Percentiles rank a stretch among this genome's conserved stretches.
Evolutionary conservation across 2,113 vertebrate genomes (phyloP).

Genomic region (Leuciscus idus): DNA sequence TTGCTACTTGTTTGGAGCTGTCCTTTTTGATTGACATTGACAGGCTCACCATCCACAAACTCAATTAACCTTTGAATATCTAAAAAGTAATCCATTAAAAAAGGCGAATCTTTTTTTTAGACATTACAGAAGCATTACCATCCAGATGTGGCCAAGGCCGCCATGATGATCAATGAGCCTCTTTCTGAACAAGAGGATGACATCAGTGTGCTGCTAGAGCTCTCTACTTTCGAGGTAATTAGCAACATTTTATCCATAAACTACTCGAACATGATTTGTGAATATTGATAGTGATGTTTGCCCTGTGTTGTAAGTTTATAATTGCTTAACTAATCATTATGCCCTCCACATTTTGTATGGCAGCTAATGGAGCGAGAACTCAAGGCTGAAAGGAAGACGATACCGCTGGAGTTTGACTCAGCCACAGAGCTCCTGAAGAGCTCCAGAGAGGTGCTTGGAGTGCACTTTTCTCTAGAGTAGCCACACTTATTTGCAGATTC

Average conservation of each 20-base stretch:
- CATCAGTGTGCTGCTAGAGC: constrained; percentile 82
- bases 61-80: background rate
- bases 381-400: constrained; percentile 69
- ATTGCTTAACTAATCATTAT: background rate
- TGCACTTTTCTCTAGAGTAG: constrained; percentile 83
- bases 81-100: background rate
- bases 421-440: constrained; percentile 81
- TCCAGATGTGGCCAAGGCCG: constrained; percentile 87
- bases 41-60: background rate
- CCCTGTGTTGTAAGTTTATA: background rate
- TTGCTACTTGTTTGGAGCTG: background rate
- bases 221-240: constrained; percentile 82
- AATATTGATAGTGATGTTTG: background rate
- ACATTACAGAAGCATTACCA: constrained; percentile 91
- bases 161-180: constrained; percentile 78
- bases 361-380: constrained; percentile 90
- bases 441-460: constrained; percentile 74
- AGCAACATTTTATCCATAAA: background rate
- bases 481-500: background rate
- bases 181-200: constrained; percentile 81
- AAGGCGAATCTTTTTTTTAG: constrained; percentile 64
- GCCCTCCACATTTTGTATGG: background rate
- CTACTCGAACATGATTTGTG: background rate
- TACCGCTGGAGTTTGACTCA: constrained; percentile 87
- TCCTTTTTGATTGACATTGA: background rate